Conservation (phyloP, 2,888 invertebrate species). For the Camponotus fellah region DNA sequence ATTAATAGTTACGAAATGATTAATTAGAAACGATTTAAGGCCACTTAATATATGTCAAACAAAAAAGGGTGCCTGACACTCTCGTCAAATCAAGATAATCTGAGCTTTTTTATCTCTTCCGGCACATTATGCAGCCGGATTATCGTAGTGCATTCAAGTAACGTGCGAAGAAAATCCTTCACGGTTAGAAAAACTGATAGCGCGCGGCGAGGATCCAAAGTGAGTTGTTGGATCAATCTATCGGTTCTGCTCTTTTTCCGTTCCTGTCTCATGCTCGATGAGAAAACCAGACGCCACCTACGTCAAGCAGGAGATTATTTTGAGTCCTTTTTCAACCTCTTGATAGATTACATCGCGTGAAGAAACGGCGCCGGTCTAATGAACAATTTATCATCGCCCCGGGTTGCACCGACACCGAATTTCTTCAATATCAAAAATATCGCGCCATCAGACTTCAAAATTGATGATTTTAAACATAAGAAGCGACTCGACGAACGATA, state of each 20-base stretch:
- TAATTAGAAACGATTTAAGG: slow-evolving; percentile 2
- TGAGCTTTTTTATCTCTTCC: slow-evolving; percentile 24
- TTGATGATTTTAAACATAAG: slow-evolving; percentile 38
- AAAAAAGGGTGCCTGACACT: not conserved
- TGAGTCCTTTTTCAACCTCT: slow-evolving; percentile 65
- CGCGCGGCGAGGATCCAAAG: slow-evolving; percentile 47
- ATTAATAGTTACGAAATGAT: slow-evolving; percentile 23
- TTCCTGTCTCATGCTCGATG: slow-evolving; percentile 30
- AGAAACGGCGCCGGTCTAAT: slow-evolving; percentile 53
- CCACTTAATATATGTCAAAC: slow-evolving; percentile 9
- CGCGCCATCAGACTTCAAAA: slow-evolving; percentile 12
- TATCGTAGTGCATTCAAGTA: slow-evolving; percentile 46
- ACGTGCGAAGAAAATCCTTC: slow-evolving; percentile 42
- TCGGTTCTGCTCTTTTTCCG: slow-evolving; percentile 51
- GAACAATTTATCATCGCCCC: slow-evolving; percentile 52
- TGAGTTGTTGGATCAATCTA: slow-evolving; percentile 55
- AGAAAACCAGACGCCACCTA: slow-evolving; percentile 66
- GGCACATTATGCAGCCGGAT: slow-evolving; percentile 52
- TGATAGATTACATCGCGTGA: slow-evolving; percentile 63
- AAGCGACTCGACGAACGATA: slow-evolving; percentile 21
- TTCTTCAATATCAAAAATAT: slow-evolving; percentile 48
- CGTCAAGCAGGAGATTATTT: slow-evolving; percentile 72
- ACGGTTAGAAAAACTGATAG: slow-evolving; percentile 58
- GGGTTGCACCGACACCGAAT: slow-evolving; percentile 27
- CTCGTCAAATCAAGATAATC: slow-evolving; percentile 21